Evolutionary conservation across 2,888 invertebrate genomes (phyloP).

Genomic region (Caradrina clavipalpis): DNA sequence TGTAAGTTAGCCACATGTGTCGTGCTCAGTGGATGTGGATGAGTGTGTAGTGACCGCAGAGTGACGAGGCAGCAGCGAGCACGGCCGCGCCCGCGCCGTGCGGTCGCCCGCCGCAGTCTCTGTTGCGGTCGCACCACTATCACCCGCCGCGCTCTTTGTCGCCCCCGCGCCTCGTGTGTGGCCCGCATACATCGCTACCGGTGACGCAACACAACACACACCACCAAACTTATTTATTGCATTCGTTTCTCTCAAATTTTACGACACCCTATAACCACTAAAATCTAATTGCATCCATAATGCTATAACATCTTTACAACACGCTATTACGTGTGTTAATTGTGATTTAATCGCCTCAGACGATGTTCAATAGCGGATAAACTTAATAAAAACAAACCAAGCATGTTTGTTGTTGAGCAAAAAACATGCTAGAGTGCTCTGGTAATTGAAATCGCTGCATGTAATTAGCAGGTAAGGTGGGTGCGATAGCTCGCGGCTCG

Average conservation of each 20-base stretch:
- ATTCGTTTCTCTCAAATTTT: slow-evolving; percentile 72
- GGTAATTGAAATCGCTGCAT: slow-evolving; percentile 87
- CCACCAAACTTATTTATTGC: slow-evolving; percentile 69
- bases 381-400: slow-evolving; percentile 73
- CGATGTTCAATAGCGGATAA: slow-evolving; percentile 70
- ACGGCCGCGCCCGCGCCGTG: slow-evolving; percentile 52
- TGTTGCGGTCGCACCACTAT: slow-evolving; percentile 75
- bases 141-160: slow-evolving; percentile 62
- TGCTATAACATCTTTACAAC: slow-evolving; percentile 70
- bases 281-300: slow-evolving; percentile 77
- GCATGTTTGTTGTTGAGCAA: slow-evolving; percentile 65
- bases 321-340: slow-evolving; percentile 74
- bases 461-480: slow-evolving; percentile 85
- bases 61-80: slow-evolving; percentile 67
- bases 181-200: slow-evolving; percentile 68
- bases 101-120: slow-evolving; percentile 64
- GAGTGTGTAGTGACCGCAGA: slow-evolving; percentile 72
- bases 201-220: slow-evolving; percentile 64
- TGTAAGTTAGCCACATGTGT: slow-evolving; percentile 59
- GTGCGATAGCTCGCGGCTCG: slow-evolving; percentile 82
- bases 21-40: slow-evolving; percentile 67
- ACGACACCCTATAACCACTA: slow-evolving; percentile 76
- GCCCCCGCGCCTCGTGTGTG: slow-evolving; percentile 73
- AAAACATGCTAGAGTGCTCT: slow-evolving; percentile 72
- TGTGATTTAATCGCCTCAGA: slow-evolving; percentile 73